Conservation (phyloP, 2,888 invertebrate genomes). For the Amorpha juglandis region DNA sequence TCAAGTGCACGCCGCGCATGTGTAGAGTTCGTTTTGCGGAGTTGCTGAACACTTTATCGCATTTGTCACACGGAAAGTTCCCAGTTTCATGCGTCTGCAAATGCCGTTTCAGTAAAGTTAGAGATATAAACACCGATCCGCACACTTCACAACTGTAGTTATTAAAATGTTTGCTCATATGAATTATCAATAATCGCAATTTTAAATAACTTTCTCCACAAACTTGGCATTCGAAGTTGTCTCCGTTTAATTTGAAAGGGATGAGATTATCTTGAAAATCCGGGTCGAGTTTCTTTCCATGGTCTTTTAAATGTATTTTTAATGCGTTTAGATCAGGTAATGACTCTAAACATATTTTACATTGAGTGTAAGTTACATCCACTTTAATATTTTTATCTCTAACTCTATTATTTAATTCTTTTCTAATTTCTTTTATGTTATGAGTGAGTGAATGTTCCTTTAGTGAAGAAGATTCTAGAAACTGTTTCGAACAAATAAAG, state of each 20-base stretch:
- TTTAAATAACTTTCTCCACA: constrained; percentile 61
- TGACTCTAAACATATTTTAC: constrained; percentile 57
- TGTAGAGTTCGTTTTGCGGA: constrained; percentile 60
- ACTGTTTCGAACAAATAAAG: constrained; percentile 58
- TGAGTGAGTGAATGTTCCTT: constrained; percentile 57
- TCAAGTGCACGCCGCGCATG: constrained; percentile 64
- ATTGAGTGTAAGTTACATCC: constrained; percentile 60
- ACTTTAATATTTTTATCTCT: constrained; percentile 65
- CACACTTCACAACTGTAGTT: constrained; percentile 73
- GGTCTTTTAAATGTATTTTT: constrained; percentile 61
- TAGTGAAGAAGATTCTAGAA: constrained; percentile 52
- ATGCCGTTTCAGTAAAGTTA: constrained; percentile 59
- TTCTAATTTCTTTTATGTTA: constrained; percentile 52
- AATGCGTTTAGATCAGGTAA: constrained; percentile 49
- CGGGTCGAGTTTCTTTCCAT: constrained; percentile 56
- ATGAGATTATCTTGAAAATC: constrained; percentile 63
- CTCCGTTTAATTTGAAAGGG: constrained; percentile 63
- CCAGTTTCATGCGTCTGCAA: constrained; percentile 62
- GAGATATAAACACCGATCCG: constrained; percentile 63
- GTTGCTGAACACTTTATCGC: constrained; percentile 68
- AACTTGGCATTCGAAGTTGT: constrained; percentile 63
- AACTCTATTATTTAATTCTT: constrained; percentile 53
- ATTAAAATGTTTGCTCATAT: constrained; percentile 73
- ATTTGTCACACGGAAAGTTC: constrained; percentile 65
- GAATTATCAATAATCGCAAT: constrained; percentile 62